Evolutionary conservation across 2,113 vertebrate genomes (phyloP), one percentile per base, ranked within the genome.

Genomic region (Elanus axillaris): DNA sequence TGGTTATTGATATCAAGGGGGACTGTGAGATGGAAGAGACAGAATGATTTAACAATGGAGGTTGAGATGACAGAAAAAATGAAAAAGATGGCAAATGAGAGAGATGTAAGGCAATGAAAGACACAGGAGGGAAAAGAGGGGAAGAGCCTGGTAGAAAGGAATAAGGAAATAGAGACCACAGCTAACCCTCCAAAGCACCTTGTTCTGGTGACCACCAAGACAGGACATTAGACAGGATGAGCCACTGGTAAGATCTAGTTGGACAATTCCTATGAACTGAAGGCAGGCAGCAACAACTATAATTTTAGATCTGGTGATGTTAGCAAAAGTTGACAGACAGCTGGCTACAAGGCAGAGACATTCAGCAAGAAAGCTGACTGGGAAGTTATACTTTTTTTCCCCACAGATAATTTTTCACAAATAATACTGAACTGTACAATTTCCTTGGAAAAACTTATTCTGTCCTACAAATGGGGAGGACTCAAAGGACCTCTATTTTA

Each of bases 301-400:
- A 85, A 96, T 94, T 94, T 94, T 90, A 94, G 67, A 92, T 90
- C 26, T 86, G 72, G 88, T 59, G 86, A 71, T 63, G 86, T 67
- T 90, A 94, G 81, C 77, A 93, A 29, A 86, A 92, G 78, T 42
- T 92, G 88, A 27, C 90, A 90, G 90, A 22, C 82, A 96, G 86
- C 67, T 96, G 85, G 82, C 85, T 88, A 56, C 86, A 62, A 83
- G 64, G 68, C 80, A 95, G 76, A 95, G 47, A 42, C 50, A 71
- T 86, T 84, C 63, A 82, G 66, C 66, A 69, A 85, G 94, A 96
- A 81, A 92, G 87, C 90, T 97, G 90, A 79, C 71, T 83, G 85
- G 50, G 55, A 92, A 95, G 85, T 76, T 48, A 42, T 82, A 59
- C n/a, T 84, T 93, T 93, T 89, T 89, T 84, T 87, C 50, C 48